These are phyloP conservation scores for Clivina fossor DNA, from an alignment of 2,888 invertebrate species.

Conservation along the genomic window DNA sequence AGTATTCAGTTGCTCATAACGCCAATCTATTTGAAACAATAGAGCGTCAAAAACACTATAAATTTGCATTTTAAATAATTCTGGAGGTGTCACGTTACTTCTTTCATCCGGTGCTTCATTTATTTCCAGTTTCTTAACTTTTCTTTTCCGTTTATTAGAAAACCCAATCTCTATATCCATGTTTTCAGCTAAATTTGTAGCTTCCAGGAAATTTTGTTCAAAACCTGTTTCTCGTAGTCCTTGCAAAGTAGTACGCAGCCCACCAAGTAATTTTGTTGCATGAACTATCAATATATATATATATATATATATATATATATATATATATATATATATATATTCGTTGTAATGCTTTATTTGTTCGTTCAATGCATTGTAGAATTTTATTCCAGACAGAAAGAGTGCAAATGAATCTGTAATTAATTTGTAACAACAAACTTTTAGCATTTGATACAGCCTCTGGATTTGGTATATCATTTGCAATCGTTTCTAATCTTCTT, in stretches of 20 bases:
- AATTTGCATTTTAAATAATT: neutral
- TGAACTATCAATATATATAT: too few relatives aligned
- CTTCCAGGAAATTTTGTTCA: neutral
- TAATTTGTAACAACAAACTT: slow-evolving; percentile 3
- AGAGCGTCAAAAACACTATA: neutral
- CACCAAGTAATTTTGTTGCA: neutral
- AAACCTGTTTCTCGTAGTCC: neutral
- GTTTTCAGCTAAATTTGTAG: slow-evolving; percentile 3
- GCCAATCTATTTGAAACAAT: neutral
- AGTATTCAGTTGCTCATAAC: neutral
- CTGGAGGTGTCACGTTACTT: neutral
- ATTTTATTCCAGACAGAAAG: slow-evolving; percentile 5
- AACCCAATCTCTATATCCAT: neutral
- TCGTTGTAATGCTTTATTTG: too few relatives aligned
- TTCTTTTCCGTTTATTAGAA: too few relatives aligned
- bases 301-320: too few relatives aligned
- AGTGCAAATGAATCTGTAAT: slow-evolving; percentile 7
- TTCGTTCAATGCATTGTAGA: neutral
- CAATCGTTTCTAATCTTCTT: neutral
- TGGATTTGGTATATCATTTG: neutral
- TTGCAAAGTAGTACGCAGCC: neutral
- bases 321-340: too few relatives aligned
- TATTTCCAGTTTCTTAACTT: too few relatives aligned
- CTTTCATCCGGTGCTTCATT: neutral
- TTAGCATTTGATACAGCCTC: neutral